phyloP scores from a whole-genome alignment of 2,113 vertebrate species.

The Papio anubis region DNA sequence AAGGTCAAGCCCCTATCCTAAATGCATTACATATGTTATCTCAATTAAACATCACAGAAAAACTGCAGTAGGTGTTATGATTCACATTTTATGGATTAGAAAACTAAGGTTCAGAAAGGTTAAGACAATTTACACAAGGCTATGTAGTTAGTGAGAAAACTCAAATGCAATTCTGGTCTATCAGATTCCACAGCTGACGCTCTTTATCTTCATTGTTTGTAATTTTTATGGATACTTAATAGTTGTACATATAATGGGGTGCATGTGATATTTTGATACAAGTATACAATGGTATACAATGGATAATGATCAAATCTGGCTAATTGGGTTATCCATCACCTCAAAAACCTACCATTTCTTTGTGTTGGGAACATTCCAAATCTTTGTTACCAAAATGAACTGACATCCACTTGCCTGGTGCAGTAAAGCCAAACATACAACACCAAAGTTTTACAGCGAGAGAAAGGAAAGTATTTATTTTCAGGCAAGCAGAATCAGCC shows the following conservation, averaged over 20 bases:
- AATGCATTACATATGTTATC: background rate
- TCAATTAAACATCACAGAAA: background rate
- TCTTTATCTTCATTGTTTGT: background rate
- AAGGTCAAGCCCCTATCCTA: background rate
- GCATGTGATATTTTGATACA: background rate
- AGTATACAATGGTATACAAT: background rate
- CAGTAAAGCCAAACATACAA: too few species aligned
- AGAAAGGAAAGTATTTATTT: too few species aligned
- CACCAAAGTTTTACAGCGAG: too few species aligned
- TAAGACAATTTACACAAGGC: background rate
- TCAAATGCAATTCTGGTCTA: background rate
- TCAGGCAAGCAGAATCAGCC: too few species aligned
- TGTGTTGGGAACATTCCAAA: background rate
- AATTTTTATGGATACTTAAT: background rate
- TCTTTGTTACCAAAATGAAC: too few species aligned
- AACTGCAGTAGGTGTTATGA: background rate
- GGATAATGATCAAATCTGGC: background rate
- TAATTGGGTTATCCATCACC: background rate
- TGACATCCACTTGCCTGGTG: too few species aligned
- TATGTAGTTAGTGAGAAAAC: background rate
- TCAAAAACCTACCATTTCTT: background rate
- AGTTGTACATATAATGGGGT: background rate
- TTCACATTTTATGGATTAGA: background rate
- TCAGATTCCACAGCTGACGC: background rate
- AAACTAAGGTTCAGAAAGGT: background rate